Evolutionary conservation across 1,140 invertebrate genomes (phyloP).

Genomic region (Pristionchus pacificus): DNA sequence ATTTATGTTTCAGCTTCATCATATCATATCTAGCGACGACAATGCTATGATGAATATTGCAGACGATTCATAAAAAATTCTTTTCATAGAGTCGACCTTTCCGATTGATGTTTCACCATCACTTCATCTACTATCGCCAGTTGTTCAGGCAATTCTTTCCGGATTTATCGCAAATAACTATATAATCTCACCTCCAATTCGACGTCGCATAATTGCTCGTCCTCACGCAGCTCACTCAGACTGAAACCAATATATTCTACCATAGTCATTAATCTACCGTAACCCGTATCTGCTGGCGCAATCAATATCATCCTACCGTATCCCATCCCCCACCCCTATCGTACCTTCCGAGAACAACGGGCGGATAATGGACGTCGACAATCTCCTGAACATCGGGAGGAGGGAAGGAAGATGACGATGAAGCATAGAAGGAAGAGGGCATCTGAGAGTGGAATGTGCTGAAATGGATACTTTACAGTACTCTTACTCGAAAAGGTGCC

Average conservation of each 20-base stretch:
- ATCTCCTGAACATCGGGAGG: neutral
- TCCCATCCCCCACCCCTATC: neutral
- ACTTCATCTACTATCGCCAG: too few species aligned
- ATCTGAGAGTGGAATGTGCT: neutral
- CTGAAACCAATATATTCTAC: neutral
- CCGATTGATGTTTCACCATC: too few species aligned
- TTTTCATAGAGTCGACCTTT: neutral
- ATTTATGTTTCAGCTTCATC: neutral
- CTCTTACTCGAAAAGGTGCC: too few species aligned
- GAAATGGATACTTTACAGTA: too few species aligned
- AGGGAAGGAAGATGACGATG: neutral
- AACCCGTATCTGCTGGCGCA: neutral
- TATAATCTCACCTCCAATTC: neutral
- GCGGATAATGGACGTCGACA: neutral
- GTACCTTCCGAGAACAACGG: neutral
- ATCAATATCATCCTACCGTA: neutral
- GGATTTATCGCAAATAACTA: too few species aligned
- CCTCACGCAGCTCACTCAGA: neutral
- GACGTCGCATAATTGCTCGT: neutral
- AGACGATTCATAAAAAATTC: neutral
- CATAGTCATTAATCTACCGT: neutral
- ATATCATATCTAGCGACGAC: too few species aligned
- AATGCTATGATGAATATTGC: too few species aligned
- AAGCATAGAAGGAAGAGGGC: neutral
- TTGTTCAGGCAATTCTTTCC: too few species aligned